Base-by-base conservation (phyloP, 1,140 invertebrate genomes). In the Leguminivora glycinivorella region DNA sequence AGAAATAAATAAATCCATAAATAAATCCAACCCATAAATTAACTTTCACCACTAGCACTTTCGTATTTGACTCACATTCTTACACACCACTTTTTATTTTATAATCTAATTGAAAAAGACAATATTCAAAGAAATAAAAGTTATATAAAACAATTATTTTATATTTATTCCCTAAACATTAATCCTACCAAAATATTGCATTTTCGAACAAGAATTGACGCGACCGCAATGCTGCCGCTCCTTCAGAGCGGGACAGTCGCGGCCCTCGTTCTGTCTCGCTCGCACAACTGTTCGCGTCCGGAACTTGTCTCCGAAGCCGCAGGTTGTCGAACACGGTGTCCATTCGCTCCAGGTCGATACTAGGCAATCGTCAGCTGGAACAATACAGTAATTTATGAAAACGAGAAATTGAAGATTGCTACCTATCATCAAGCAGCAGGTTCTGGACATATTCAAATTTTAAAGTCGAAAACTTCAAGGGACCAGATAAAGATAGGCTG, bases 321-420 rank as follows among this genome's bases (percentile, higher is more conserved):
- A 96, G 2, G 93, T 93, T 0, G 92, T 93, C 0, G 93, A 94
- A 79, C 95, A 96, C 0, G 93, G 92, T 0, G 93, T 92, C 94
- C 94, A 96, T n/a, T 92, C 86, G 10, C 93, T 92, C 95, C 95
- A 96, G n/a, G 92, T 80, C 0, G 93, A 93, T 24, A 94, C 94
- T 0, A 91, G 81, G 73, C 94, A 94, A 73, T 93, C 92, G 9
- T 93, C 79, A 58, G 87, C 88, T 87, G 78, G 24, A 73, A 71
- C 56, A 43, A 69, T 68, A 56, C 9, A 22, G 52, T 25, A 43
- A 43, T 43, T 43, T 43, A 43, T 40, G 4, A 43, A 43, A 43
- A 43, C 34, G 14, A 38, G 3, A 12, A 12, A 38, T 38, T 38
- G 34, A 12, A n/a, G n/a, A n/a, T n/a, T n/a, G n/a, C n/a, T n/a